These are phyloP conservation scores for Pelodiscus sinensis DNA, from an alignment of 2,113 vertebrate genomes.

Conservation along the genomic window DNA sequence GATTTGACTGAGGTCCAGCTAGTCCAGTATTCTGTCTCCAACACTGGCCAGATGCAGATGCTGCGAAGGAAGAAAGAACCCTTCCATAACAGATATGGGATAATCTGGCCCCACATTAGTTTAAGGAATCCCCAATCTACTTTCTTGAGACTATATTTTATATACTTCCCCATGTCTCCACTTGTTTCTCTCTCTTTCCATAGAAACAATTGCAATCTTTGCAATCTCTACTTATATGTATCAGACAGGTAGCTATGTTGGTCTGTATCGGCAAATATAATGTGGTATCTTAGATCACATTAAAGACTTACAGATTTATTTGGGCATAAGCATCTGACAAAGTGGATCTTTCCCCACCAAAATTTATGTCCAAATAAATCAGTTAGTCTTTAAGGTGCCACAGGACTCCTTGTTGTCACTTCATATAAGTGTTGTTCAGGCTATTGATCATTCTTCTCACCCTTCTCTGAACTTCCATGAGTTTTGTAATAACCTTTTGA, in stretches of 20 bases:
- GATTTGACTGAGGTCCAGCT: neutral
- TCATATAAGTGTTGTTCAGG: neutral
- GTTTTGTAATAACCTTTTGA: neutral
- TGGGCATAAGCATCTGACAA: no score
- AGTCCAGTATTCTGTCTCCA: neutral
- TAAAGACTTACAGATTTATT: no score
- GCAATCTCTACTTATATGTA: neutral
- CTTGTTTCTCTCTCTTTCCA: neutral
- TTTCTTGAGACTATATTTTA: neutral
- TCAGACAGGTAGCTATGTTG: no score
- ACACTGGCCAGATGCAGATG: neutral
- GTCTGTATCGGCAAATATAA: no score
- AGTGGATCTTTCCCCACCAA: no score
- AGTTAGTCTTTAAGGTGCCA: no score
- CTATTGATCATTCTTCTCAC: no score
- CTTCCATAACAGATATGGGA: neutral
- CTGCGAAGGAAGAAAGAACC: neutral
- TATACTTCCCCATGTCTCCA: neutral
- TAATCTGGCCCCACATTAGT: neutral
- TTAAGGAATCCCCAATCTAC: neutral
- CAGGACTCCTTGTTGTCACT: no score
- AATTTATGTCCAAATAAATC: no score
- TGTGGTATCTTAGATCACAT: no score
- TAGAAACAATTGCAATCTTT: neutral
- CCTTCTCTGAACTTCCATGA: neutral